Percentiles rank a stretch among this genome's conserved stretches.
These are phyloP conservation scores for Sorex fumeus DNA, from an alignment of 2,113 vertebrate genomes.

Conservation along the genomic window DNA sequence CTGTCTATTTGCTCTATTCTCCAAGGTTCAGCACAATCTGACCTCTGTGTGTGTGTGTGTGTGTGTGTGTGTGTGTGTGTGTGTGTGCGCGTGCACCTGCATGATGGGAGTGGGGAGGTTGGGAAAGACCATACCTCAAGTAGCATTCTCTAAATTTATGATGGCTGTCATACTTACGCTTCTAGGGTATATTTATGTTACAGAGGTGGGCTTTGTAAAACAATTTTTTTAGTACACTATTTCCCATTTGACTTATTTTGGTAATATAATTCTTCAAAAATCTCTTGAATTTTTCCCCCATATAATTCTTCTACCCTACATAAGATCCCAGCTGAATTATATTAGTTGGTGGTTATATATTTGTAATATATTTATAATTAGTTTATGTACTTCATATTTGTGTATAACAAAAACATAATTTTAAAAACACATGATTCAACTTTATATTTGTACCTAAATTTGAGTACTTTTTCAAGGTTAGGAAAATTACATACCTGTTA, in stretches of 20 bases:
- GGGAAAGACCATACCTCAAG: no score
- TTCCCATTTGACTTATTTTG: neutral
- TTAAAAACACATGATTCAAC: neutral
- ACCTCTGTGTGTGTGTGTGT: no score
- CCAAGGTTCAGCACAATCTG: no score
- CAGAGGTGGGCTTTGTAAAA: neutral
- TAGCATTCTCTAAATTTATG: neutral
- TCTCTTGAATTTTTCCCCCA: conserved; percentile 1
- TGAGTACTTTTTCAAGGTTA: neutral
- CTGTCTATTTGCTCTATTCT: no score
- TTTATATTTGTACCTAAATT: neutral
- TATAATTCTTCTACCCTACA: conserved; percentile 12
- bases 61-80: no score
- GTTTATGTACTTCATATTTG: neutral
- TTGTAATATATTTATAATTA: conserved; percentile 28
- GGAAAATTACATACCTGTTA: neutral
- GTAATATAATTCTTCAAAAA: conserved; percentile 20
- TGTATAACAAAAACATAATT: no score
- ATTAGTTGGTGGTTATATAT: neutral
- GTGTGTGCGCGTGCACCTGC: no score
- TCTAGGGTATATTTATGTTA: neutral
- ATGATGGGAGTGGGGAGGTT: no score
- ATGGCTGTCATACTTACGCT: neutral
- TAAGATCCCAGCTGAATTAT: neutral
- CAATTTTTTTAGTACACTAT: neutral